A percentile compares a stretch with the other conserved stretches of the same genome.
Conservation (phyloP, 2,888 invertebrate genomes). For the Dugesia japonica region DNA sequence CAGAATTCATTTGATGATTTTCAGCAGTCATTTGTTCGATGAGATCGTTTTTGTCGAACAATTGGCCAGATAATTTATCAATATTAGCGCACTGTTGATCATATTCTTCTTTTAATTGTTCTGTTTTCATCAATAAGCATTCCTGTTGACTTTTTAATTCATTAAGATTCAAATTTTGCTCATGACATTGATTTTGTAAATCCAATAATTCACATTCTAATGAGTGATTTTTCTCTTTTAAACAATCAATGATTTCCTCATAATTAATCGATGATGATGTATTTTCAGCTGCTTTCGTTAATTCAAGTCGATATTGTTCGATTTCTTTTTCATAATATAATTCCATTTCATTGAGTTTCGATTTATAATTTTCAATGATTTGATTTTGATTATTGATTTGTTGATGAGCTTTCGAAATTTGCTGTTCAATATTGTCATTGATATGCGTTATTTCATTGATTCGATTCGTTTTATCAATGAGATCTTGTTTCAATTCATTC, state of each 20-base stretch:
- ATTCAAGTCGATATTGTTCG: neutral
- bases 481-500: slow-evolving; percentile 9
- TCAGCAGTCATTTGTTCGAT: neutral
- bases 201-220: neutral
- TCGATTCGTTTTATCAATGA: neutral
- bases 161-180: neutral
- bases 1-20: neutral
- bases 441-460: neutral
- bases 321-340: slow-evolving; percentile 1
- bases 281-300: neutral
- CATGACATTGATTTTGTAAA: neutral
- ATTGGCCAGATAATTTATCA: neutral
- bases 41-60: neutral
- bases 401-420: neutral
- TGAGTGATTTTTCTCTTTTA: neutral
- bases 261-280: neutral
- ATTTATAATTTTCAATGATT: neutral
- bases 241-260: neutral
- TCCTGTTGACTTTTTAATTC: neutral
- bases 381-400: neutral
- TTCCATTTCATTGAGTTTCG: neutral
- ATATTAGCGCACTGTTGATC: slow-evolving; percentile 1
- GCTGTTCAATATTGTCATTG: neutral
- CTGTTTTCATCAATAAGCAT: neutral
- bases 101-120: neutral